phyloP scores from a whole-genome alignment of 2,888 invertebrate species.

The Himalopsyche anomala region DNA sequence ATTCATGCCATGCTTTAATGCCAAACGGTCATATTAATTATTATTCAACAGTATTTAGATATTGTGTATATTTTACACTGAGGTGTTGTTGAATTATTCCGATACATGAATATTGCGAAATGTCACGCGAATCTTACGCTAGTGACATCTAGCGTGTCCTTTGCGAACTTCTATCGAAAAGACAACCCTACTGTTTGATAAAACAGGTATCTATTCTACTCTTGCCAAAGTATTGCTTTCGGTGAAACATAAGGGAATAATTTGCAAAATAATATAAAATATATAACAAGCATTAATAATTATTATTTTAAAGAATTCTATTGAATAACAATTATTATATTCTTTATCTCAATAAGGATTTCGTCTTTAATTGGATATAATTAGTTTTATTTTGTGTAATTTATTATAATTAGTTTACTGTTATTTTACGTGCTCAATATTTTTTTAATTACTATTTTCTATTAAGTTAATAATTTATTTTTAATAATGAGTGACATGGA shows the following conservation, averaged over 20 bases:
- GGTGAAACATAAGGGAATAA: constrained; percentile 50
- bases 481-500: too few species aligned
- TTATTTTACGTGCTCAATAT: too few species aligned
- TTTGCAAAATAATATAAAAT: not conserved
- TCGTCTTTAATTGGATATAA: too few species aligned
- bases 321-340: too few species aligned
- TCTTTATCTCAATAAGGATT: too few species aligned
- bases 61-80: not conserved
- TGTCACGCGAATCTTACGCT: constrained; percentile 45
- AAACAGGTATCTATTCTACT: constrained; percentile 56
- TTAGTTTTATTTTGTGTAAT: too few species aligned
- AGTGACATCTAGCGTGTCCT: constrained; percentile 59
- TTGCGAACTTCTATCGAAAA: constrained; percentile 56
- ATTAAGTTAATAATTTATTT: too few species aligned
- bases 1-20: constrained; percentile 6
- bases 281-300: not conserved
- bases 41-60: not conserved
- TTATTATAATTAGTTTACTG: too few species aligned
- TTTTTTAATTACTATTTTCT: too few species aligned
- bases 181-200: constrained; percentile 55
- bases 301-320: too few species aligned
- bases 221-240: constrained; percentile 2
- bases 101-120: not conserved
- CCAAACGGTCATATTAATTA: constrained; percentile 1
- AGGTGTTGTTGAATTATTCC: too few species aligned